phyloP scores from a whole-genome alignment of 2,113 vertebrate genomes.

The Glaucomys volans region DNA sequence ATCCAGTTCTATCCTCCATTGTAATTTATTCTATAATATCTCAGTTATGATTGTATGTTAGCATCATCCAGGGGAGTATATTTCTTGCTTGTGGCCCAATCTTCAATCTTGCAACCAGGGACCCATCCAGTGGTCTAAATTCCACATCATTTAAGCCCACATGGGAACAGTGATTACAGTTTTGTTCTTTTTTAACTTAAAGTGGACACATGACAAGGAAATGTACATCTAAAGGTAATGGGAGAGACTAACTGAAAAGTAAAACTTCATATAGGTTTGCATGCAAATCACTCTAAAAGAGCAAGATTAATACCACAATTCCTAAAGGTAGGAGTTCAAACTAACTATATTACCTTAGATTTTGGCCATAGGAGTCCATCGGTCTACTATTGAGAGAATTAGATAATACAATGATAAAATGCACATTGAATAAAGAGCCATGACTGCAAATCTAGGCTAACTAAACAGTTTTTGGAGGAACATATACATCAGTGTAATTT shows the following conservation, averaged over 20 bases:
- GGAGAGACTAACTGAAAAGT: neutral
- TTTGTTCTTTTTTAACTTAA: neutral
- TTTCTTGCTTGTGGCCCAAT: neutral
- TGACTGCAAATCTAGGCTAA: neutral
- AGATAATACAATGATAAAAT: neutral
- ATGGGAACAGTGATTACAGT: neutral
- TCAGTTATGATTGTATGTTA: neutral
- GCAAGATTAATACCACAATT: neutral
- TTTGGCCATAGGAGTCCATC: neutral
- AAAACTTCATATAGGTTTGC: neutral
- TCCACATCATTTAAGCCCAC: neutral
- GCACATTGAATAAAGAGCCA: neutral
- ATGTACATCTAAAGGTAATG: neutral
- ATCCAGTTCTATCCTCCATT: neutral
- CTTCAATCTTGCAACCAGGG: neutral
- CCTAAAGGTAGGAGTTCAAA: neutral
- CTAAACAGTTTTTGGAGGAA: neutral
- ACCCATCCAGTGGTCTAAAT: neutral
- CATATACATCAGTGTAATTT: neutral
- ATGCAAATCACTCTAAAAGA: neutral
- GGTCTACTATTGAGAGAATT: neutral
- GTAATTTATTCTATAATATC: neutral
- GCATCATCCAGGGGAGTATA: neutral
- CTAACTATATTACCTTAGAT: neutral
- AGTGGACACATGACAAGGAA: neutral